A percentile compares a stretch with the other conserved stretches of the same genome.
Conservation (phyloP, 2,797 vertebrate species). For the Peromyscus eremicus region DNA sequence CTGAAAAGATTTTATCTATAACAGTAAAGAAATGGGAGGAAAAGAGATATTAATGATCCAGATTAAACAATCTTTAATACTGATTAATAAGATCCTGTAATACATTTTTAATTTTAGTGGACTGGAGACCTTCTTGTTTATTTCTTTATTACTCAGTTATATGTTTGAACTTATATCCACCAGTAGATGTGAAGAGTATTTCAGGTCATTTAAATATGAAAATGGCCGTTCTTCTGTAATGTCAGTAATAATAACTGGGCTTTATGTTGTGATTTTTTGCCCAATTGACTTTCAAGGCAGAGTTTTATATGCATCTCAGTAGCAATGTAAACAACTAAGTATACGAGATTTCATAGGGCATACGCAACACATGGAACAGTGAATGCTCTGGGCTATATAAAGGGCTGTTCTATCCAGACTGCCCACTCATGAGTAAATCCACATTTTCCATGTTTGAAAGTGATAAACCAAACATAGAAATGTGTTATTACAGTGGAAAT, state of each 20-base stretch:
- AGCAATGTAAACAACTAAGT: neutral
- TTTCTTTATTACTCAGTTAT: slow-evolving; percentile 11
- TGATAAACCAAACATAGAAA: neutral
- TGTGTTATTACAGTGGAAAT: neutral
- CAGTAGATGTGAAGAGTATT: neutral
- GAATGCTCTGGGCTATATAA: neutral
- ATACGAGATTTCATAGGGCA: neutral
- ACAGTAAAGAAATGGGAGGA: slow-evolving; percentile 47
- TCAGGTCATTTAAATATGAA: neutral
- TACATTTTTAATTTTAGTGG: slow-evolving; percentile 64
- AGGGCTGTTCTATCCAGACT: accelerated
- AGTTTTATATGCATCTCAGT: neutral
- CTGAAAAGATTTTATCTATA: slow-evolving; percentile 59
- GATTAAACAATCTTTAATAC: slow-evolving; percentile 67
- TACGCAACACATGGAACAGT: neutral
- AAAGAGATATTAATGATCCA: slow-evolving; percentile 57
- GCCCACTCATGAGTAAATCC: neutral
- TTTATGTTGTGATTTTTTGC: neutral
- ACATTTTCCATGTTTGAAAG: slow-evolving; percentile 3
- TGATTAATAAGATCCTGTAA: slow-evolving; percentile 73
- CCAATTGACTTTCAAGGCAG: neutral
- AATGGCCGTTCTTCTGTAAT: neutral
- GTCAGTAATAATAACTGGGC: neutral
- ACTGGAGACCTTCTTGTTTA: slow-evolving; percentile 59
- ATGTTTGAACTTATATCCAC: neutral